A percentile compares a stretch with the other conserved stretches of the same genome.
phyloP scores from a whole-genome alignment of 2,888 invertebrate species.

The Hirtodrosophila cameraria region DNA sequence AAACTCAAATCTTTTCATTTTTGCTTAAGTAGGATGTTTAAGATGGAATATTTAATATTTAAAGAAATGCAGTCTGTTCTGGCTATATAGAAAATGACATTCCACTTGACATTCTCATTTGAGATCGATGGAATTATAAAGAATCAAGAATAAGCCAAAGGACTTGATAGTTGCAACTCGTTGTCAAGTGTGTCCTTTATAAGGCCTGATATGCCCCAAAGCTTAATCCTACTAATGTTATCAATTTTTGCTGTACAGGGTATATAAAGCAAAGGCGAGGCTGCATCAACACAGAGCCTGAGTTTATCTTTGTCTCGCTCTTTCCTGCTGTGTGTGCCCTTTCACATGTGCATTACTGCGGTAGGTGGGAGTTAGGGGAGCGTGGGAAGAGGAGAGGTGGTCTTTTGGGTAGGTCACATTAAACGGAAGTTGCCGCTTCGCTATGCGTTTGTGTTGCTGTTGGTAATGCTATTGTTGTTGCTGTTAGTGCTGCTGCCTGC shows the following conservation, averaged over 20 bases:
- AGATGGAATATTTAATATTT: too few species aligned
- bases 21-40: too few species aligned
- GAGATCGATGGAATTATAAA: too few species aligned
- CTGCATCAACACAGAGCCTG: slow-evolving; percentile 48
- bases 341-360: slow-evolving; percentile 71
- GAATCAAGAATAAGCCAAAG: too few species aligned
- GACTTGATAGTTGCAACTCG: too few species aligned
- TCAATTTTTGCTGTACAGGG: slow-evolving; percentile 17
- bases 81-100: too few species aligned
- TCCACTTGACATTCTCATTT: too few species aligned
- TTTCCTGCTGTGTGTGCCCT: slow-evolving; percentile 26
- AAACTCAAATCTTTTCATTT: too few species aligned
- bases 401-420: slow-evolving; percentile 56
- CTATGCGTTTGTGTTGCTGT: slow-evolving; percentile 69
- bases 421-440: slow-evolving; percentile 79
- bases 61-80: too few species aligned
- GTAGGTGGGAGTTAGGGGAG: background rate
- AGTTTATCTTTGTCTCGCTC: slow-evolving; percentile 7
- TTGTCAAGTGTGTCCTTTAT: too few species aligned
- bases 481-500: slow-evolving; percentile 18
- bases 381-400: background rate
- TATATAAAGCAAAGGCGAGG: slow-evolving; percentile 39
- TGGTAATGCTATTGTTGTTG: slow-evolving; percentile 30
- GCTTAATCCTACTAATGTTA: background rate
- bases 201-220: background rate